Evolutionary conservation across 2,113 vertebrate genomes (phyloP).

Genomic region (Prionailurus bengalensis): DNA sequence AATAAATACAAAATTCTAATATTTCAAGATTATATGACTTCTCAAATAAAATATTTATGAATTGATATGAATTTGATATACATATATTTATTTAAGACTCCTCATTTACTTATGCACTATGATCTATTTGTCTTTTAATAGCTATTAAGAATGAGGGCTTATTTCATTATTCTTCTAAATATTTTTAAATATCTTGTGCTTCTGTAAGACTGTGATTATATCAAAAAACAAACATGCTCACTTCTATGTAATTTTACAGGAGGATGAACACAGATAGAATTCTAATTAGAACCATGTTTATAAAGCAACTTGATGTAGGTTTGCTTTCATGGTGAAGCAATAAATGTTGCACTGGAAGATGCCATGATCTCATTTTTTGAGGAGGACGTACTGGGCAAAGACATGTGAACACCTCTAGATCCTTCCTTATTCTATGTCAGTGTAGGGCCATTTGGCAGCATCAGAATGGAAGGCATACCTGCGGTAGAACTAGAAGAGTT

Average conservation of each 20-base stretch:
- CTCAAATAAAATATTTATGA: constrained; percentile 12
- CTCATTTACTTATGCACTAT: not conserved
- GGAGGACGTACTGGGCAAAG: not conserved
- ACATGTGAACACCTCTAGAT: not conserved
- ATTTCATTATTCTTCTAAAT: constrained; percentile 12
- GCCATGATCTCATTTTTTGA: not conserved
- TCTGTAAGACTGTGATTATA: constrained; percentile 16
- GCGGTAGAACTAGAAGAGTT: not conserved
- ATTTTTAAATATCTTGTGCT: not conserved
- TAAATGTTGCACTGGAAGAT: not conserved
- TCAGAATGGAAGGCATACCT: not conserved
- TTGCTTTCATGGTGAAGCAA: not conserved
- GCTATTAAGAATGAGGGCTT: not conserved
- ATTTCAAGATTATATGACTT: constrained; percentile 34
- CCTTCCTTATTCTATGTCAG: not conserved
- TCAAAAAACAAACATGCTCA: not conserved
- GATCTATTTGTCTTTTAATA: constrained; percentile 12
- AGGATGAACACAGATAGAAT: constrained; percentile 18
- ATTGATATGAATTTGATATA: not conserved
- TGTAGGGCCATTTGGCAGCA: not conserved
- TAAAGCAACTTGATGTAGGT: not conserved
- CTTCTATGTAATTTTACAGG: constrained; percentile 38
- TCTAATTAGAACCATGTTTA: constrained; percentile 44
- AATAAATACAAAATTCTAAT: not conserved
- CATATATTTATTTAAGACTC: not conserved